Percentiles rank a stretch among this genome's conserved stretches.
phyloP scores from a whole-genome alignment of 2,797 vertebrate species.

The Acridotheres tristis region DNA sequence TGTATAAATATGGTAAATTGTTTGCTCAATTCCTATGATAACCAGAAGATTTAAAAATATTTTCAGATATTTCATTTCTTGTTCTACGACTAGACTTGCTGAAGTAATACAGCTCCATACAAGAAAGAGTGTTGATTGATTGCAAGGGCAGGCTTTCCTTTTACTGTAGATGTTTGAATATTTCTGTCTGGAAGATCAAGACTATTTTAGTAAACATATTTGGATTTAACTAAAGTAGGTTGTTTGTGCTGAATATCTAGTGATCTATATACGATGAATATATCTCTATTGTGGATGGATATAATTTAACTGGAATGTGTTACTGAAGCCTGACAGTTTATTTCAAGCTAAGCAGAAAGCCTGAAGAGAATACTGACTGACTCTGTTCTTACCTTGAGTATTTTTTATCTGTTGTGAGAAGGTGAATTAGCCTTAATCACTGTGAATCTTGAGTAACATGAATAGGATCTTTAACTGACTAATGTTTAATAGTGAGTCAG shows the following conservation, averaged over 20 bases:
- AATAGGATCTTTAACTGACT: background rate
- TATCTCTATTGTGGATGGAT: background rate
- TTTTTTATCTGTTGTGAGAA: background rate
- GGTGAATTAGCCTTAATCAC: background rate
- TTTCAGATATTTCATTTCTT: background rate
- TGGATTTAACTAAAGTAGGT: background rate
- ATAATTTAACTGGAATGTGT: background rate
- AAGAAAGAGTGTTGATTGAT: background rate
- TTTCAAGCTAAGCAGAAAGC: background rate
- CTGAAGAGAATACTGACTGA: background rate
- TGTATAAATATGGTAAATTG: background rate
- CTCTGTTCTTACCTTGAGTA: background rate
- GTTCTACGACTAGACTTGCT: background rate
- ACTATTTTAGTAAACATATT: background rate
- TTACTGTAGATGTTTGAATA: background rate
- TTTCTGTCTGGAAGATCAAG: background rate
- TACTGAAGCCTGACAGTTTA: background rate
- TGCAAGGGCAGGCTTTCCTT: background rate
- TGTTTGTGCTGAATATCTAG: background rate
- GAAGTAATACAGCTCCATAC: background rate
- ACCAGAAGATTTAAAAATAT: background rate
- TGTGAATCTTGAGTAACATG: background rate
- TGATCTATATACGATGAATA: background rate
- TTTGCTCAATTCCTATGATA: background rate
- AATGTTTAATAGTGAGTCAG: constrained; percentile 1